Evolutionary conservation across 37 sponge, comb jelly and placozoan species (phyloP).

Genomic region (Ianthella basta): DNA sequence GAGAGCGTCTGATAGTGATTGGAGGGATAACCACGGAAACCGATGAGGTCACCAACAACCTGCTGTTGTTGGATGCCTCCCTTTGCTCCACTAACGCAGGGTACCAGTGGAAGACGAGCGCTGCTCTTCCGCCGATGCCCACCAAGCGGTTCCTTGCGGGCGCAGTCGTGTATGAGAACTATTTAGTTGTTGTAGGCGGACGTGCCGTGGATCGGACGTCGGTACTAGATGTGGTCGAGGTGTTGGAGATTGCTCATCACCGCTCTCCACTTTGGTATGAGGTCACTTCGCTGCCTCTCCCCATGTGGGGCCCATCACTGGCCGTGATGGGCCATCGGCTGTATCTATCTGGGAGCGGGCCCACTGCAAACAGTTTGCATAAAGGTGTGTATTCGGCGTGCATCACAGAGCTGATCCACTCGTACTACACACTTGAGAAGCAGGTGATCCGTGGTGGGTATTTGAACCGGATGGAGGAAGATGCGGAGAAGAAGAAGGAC

Average conservation of each 20-base stretch:
- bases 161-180: constrained; percentile 6
- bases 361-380: background rate
- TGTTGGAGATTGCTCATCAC: constrained; percentile 29
- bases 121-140: constrained; percentile 19
- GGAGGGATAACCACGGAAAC: constrained; percentile 3
- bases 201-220: background rate
- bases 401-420: constrained; percentile 10
- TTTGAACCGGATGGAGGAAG: too few species aligned
- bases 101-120: background rate
- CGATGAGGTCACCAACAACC: constrained; percentile 14
- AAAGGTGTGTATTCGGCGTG: constrained; percentile 4
- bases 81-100: background rate
- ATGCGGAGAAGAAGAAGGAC: background rate
- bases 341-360: background rate
- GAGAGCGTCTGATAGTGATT: background rate
- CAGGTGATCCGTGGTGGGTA: too few species aligned
- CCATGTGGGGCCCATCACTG: background rate
- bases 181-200: constrained; percentile 6
- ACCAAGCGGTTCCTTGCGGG: constrained; percentile 19
- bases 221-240: constrained; percentile 19
- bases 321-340: constrained; percentile 6
- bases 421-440: background rate
- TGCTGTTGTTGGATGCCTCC: background rate
- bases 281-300: constrained; percentile 19
- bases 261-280: background rate